These are phyloP conservation scores for Rhinoraja longicauda DNA, from an alignment of 2,797 vertebrate genomes.

Conservation along the genomic window DNA sequence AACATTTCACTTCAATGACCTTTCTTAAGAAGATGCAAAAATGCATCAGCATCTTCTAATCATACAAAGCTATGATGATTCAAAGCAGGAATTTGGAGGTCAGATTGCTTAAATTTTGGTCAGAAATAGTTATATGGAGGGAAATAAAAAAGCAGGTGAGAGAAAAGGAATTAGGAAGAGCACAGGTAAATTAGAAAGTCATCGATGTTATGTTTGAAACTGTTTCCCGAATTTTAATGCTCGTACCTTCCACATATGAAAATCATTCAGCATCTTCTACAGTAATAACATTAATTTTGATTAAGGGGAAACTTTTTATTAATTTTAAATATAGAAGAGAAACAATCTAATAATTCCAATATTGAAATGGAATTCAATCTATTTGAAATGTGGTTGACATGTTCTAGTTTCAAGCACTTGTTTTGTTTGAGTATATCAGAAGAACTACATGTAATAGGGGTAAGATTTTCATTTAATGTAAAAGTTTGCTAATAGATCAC, in stretches of 20 bases:
- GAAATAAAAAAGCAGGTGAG: not conserved
- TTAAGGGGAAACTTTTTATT: not conserved
- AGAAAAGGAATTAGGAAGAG: not conserved
- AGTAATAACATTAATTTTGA: not conserved
- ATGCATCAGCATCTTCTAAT: too few species aligned
- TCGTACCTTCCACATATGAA: not conserved
- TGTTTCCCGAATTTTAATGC: not conserved
- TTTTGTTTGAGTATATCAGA: not conserved
- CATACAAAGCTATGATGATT: not conserved
- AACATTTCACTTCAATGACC: too few species aligned
- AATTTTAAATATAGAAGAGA: not conserved
- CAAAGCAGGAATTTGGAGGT: not conserved
- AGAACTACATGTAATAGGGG: not conserved
- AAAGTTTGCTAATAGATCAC: not conserved
- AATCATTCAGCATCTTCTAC: not conserved
- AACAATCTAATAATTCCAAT: not conserved
- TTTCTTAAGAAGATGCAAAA: too few species aligned
- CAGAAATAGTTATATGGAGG: not conserved
- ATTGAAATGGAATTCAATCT: not conserved
- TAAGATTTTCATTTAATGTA: not conserved
- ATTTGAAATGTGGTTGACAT: not conserved
- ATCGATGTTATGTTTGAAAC: not conserved
- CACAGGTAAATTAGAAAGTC: not conserved
- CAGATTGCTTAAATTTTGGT: not conserved
- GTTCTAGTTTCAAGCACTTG: not conserved